These are phyloP conservation scores for Poeciliopsis infans DNA, from an alignment of 2,797 vertebrate species.

Conservation along the genomic window DNA sequence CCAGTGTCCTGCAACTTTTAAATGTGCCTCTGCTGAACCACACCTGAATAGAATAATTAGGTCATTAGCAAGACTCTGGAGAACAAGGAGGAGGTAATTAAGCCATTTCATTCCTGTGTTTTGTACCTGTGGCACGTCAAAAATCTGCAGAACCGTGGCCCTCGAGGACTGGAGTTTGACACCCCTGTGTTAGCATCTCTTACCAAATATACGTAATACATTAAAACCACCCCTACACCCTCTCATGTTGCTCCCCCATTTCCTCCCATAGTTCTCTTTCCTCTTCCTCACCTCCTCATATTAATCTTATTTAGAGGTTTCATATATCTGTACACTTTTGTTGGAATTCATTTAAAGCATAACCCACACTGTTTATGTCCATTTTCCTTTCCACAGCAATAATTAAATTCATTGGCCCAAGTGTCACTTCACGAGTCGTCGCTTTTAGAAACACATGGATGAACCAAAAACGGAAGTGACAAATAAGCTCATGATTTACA, in stretches of 20 bases:
- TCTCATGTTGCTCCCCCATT: not conserved
- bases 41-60: too few species aligned
- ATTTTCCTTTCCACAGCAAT: not conserved
- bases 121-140: too few species aligned
- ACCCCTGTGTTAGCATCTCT: not conserved
- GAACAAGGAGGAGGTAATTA: too few species aligned
- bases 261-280: not conserved
- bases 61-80: too few species aligned
- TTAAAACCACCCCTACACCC: not conserved
- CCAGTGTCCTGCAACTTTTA: too few species aligned
- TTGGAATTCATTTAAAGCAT: constrained; percentile 19
- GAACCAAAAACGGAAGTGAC: constrained; percentile 13
- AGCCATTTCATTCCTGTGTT: too few species aligned
- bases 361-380: constrained; percentile 5
- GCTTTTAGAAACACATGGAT: constrained; percentile 12
- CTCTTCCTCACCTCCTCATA: constrained; percentile 21
- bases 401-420: not conserved
- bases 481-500: constrained; percentile 21
- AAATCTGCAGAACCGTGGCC: too few species aligned
- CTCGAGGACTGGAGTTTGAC: too few species aligned
- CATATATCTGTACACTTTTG: constrained; percentile 5
- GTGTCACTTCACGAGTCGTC: not conserved
- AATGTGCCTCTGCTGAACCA: too few species aligned
- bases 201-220: not conserved
- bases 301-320: constrained; percentile 15